Conservation (phyloP, 2,888 invertebrate species). For the Bombyx huttoni region DNA sequence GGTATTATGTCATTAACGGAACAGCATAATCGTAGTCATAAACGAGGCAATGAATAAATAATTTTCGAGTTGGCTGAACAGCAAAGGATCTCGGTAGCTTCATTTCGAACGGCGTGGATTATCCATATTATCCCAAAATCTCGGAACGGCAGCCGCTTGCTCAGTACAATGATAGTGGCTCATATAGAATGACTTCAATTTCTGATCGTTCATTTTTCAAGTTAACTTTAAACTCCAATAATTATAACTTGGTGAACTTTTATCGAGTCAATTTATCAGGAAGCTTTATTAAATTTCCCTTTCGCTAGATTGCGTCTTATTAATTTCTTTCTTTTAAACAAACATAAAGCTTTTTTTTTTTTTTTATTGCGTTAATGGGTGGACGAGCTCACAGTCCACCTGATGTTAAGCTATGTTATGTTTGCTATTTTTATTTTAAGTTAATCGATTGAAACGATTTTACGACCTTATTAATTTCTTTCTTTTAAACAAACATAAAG, state of each 20-base stretch:
- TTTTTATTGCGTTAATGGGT: too few species aligned
- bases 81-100: conserved; percentile 45
- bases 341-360: too few species aligned
- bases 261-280: neutral
- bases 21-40: conserved; percentile 36
- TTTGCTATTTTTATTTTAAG: too few species aligned
- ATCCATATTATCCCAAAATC: conserved; percentile 65
- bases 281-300: conserved; percentile 6
- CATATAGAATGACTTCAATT: conserved; percentile 50
- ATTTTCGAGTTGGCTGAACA: conserved; percentile 48
- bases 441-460: too few species aligned
- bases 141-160: conserved; percentile 41
- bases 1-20: conserved; percentile 22
- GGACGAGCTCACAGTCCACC: too few species aligned
- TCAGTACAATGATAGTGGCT: conserved; percentile 41
- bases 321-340: conserved; percentile 1
- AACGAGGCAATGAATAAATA: conserved; percentile 52
- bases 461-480: conserved; percentile 1
- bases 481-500: neutral
- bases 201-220: conserved; percentile 43
- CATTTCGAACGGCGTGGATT: conserved; percentile 52
- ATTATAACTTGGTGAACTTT: conserved; percentile 25
- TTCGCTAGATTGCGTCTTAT: conserved; percentile 1
- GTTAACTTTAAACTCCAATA: conserved; percentile 32
- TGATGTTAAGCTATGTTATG: too few species aligned